phyloP scores from a whole-genome alignment of 2,113 vertebrate genomes.

The Melanerpes aurifrons region DNA sequence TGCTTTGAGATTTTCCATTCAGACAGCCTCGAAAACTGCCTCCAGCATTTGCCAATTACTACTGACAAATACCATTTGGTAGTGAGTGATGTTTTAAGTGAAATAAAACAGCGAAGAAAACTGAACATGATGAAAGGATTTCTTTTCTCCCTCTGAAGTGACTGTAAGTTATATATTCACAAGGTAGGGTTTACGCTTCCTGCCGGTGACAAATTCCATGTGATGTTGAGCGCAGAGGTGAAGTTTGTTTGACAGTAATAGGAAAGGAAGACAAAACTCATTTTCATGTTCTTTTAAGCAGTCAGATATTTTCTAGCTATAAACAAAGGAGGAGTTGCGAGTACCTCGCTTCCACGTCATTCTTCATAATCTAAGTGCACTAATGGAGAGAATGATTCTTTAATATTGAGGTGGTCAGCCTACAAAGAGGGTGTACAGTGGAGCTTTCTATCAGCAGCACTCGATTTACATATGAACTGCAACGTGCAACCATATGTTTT shows the following conservation, averaged over 20 bases:
- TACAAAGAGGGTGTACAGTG: neutral
- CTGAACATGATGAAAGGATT: conserved; percentile 76
- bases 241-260: conserved; percentile 67
- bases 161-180: conserved; percentile 64
- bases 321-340: conserved; percentile 55
- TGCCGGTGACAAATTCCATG: conserved; percentile 63
- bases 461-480: neutral
- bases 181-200: conserved; percentile 57
- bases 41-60: conserved; percentile 69
- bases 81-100: conserved; percentile 73
- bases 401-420: neutral
- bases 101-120: conserved; percentile 74
- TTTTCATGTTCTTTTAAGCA: conserved; percentile 57
- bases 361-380: neutral
- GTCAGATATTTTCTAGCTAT: conserved; percentile 37
- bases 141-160: conserved; percentile 67
- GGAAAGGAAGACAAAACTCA: conserved; percentile 64
- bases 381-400: neutral
- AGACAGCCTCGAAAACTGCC: conserved; percentile 72
- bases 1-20: conserved; percentile 76
- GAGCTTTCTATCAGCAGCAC: neutral
- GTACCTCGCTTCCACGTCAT: conserved; percentile 22
- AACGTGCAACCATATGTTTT: neutral
- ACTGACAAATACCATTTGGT: conserved; percentile 81
- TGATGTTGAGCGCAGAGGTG: conserved; percentile 48